Conservation (phyloP, 2,113 vertebrate genomes). For the Tragelaphus strepsiceros region DNA sequence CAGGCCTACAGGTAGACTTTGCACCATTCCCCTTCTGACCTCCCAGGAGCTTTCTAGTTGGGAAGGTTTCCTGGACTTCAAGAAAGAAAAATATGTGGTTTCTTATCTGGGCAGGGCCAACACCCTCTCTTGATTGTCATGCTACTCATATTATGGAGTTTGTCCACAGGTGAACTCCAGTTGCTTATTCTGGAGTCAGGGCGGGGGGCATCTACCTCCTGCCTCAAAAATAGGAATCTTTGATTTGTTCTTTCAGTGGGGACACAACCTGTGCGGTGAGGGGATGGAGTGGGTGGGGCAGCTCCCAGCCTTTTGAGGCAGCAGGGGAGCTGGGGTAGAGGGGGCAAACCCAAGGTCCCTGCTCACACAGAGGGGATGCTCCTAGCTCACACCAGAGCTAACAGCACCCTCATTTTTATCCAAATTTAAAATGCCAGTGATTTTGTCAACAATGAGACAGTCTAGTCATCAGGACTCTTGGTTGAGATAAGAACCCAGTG, state of each 20-base stretch:
- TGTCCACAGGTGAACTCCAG: not conserved
- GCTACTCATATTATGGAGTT: not conserved
- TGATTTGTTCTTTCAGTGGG: not conserved
- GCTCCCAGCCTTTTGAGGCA: not conserved
- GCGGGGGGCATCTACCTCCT: not conserved
- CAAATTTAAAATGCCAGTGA: not conserved
- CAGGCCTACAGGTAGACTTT: not conserved
- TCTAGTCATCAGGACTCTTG: not conserved
- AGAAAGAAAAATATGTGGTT: not conserved
- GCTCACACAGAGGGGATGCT: fast-evolving
- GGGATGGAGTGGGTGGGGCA: not conserved
- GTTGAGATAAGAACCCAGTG: not conserved
- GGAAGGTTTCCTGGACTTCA: not conserved
- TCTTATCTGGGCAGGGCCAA: not conserved
- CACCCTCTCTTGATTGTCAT: not conserved
- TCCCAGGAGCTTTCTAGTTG: not conserved
- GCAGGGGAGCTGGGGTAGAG: too few relatives aligned
- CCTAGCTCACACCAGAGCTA: not conserved
- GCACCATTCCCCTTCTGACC: not conserved
- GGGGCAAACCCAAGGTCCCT: not conserved
- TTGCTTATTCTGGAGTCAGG: not conserved
- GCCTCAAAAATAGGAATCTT: not conserved
- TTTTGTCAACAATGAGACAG: not conserved
- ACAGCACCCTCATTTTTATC: not conserved
- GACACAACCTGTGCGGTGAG: fast-evolving